Base-by-base conservation (phyloP, 1,140 invertebrate genomes). In the Calliopsis andreniformis region DNA sequence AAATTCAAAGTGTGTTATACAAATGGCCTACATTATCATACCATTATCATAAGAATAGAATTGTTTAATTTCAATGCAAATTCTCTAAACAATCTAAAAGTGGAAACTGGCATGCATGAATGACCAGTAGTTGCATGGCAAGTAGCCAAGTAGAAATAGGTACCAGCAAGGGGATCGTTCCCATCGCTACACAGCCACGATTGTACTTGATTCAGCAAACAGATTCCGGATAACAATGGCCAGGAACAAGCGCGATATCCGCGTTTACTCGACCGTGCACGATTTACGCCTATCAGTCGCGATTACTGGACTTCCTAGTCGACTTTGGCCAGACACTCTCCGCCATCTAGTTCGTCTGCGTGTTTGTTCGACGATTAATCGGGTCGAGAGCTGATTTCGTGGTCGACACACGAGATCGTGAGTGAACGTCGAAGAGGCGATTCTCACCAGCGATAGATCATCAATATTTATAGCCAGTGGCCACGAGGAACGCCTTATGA, bases 381-480 rank as follows among this genome's bases (percentile, higher is more conserved):
- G 35, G 35, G 4, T 39, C 35, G 3, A 10, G 35, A 39, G 35
- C 35, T 39, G 35, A 39, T 39, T 39, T 39, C 35, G 35, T 39
- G 35, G 35, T 10, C 35, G 35, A 39, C 35, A 39, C 35, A 39
- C 35, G 35, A 39, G 3, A 5, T 23, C 43, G n/a, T 28, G 67
- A 32, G 18, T n/a, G 56, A 61, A n/a, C 43, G 43, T n/a, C 42
- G 18, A 32, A 51, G 30, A 30, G 28, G 18, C 16, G 39, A 71
- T 62, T 62, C 35, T 62, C 69, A 45, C 10, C 2, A 14, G 32
- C 72, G 30, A 82, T 81, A 81, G 51, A 80, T 82, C 79, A 80
- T 82, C 55, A 77, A 81, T 63, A 80, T 82, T 82, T 77, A 80
- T 80, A 68, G 79, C 18, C 45, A 39, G 28, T 42, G 49, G 69